Evolutionary conservation across 1,140 invertebrate species (phyloP), one percentile per base, ranked within the genome.

Genomic region (Nephila pilipes): DNA sequence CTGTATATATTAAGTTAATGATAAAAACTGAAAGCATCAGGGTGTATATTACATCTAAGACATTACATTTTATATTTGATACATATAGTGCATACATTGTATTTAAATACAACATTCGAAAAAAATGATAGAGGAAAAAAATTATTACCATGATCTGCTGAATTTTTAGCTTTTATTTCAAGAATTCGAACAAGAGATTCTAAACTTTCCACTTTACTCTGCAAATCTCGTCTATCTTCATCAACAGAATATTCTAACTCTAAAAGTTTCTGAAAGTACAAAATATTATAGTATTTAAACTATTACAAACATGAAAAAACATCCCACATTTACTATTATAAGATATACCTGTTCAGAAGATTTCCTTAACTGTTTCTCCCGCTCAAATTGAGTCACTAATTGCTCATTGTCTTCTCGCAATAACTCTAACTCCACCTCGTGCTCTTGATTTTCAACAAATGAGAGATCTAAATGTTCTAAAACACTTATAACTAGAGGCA

Each of bases 401-500:
- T 99, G 99, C 96, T 99, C 99, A 95, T 99, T 99, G 95, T 99
- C 99, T 96, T 99, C 99, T 89, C 98, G 97, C 80, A 99, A 96
- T 81, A 99, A 96, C 96, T 99, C 99, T 94, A 99, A 95, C 96
- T 99, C 99, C 1, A 99, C 98, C 92, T 99, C 98, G 94, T 99
- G 98, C 95, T 99, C 99, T 96, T 99, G 99, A 96, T 99, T 99
- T 94, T 99, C 98, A 60, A 98, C 98, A 96, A 99, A 99, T 0
- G 99, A 97, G 83, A 98, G 97, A 96, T 99, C 99, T 94, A 99
- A 96, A 95, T 97, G 98, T 96, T 99, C 99, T 85, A 99, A 96
- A 87, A 99, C 98, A 96, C 99, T 99, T 94, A 99, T 99, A 94
- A 99, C 97, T 79, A 99, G 95, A 1, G 99, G 99, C 99, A 99